Percentiles rank a stretch among this genome's conserved stretches.
phyloP scores from a whole-genome alignment of 2,797 vertebrate genomes.

The Bryconaethiops microstoma region DNA sequence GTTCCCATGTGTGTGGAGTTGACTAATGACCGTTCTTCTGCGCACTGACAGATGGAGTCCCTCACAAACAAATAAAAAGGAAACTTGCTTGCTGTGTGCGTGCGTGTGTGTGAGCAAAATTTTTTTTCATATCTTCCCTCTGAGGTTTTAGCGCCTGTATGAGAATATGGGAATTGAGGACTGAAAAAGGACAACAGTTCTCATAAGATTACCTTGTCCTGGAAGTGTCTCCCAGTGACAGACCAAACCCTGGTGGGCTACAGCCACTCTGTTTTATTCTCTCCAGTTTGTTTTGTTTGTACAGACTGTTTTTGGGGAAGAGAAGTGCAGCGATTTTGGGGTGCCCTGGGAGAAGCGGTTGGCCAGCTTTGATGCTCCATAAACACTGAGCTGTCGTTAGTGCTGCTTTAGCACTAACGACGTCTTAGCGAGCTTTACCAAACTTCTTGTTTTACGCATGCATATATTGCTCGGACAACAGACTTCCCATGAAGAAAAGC shows the following conservation, averaged over 20 bases:
- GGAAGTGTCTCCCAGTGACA: conserved; percentile 37
- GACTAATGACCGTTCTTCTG: conserved; percentile 49
- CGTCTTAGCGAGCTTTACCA: conserved; percentile 44
- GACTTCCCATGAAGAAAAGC: conserved; percentile 10
- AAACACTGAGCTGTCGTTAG: conserved; percentile 48
- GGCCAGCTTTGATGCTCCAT: conserved; percentile 52
- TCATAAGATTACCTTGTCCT: conserved; percentile 46
- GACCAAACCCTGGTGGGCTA: conserved; percentile 41
- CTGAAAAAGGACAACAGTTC: conserved; percentile 34
- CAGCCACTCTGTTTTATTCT: conserved; percentile 49
- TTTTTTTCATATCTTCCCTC: background rate
- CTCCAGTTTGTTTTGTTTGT: conserved; percentile 53
- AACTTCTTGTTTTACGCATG: conserved; percentile 17
- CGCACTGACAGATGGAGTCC: conserved; percentile 48
- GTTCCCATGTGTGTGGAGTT: conserved; percentile 46
- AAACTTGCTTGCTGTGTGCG: conserved; percentile 32
- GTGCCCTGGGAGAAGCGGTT: conserved; percentile 45
- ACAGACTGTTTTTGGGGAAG: conserved; percentile 51
- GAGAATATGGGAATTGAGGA: conserved; percentile 9
- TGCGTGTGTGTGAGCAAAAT: conserved; percentile 7
- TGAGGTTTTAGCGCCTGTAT: conserved; percentile 11
- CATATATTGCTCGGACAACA: background rate
- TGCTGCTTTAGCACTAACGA: conserved; percentile 60
- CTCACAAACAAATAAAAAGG: conserved; percentile 44
- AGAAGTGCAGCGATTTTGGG: conserved; percentile 54